Evolutionary conservation across 1,140 invertebrate genomes (phyloP).

Genomic region (Penaeus vannamei): DNA sequence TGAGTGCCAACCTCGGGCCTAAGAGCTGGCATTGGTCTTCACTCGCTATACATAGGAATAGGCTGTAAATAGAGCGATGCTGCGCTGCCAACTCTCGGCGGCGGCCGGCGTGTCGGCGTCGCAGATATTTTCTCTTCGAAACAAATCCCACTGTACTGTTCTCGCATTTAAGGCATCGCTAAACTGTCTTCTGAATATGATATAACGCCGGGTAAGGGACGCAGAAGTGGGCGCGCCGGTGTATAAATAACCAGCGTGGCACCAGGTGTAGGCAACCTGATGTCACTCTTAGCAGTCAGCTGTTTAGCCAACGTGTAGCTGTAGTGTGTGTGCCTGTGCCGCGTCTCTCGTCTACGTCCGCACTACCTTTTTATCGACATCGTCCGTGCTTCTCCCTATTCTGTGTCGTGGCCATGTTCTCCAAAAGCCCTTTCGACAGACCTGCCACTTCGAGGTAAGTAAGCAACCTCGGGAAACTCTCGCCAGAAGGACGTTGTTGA

Average conservation of each 20-base stretch:
- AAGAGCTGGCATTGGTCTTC: constrained; percentile 53
- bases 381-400: constrained; percentile 58
- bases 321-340: constrained; percentile 59
- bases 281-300: constrained; percentile 60
- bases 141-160: too few relatives aligned
- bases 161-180: too few relatives aligned
- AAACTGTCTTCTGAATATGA: too few relatives aligned
- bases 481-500: too few relatives aligned
- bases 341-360: constrained; percentile 50
- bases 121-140: too few relatives aligned
- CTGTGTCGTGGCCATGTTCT: constrained; percentile 57
- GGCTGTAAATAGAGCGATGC: constrained; percentile 55
- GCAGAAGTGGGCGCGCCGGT: constrained; percentile 14
- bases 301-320: constrained; percentile 62
- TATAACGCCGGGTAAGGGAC: not conserved
- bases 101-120: not conserved
- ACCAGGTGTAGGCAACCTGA: constrained; percentile 54
- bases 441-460: constrained; percentile 58
- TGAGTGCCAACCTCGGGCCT: constrained; percentile 52
- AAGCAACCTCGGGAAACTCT: not conserved
- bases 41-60: constrained; percentile 58
- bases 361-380: constrained; percentile 44
- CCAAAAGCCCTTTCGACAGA: constrained; percentile 60
- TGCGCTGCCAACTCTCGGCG: constrained; percentile 36
- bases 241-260: constrained; percentile 38